Base-by-base conservation (phyloP, 2,888 invertebrate genomes). In the Acleris sparsana region DNA sequence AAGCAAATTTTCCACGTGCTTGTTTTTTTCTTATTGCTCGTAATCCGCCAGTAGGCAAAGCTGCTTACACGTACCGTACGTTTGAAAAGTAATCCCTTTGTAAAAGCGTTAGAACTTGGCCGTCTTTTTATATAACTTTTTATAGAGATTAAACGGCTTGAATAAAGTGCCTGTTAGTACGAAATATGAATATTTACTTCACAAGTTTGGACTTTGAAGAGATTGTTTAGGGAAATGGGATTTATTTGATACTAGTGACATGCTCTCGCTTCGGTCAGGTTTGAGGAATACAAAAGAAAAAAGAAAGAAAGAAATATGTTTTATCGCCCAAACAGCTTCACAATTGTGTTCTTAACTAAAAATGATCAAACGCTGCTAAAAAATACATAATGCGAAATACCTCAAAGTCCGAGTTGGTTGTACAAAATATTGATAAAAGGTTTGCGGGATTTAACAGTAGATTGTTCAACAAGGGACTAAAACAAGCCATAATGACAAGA, bases 21-120 rank as follows among this genome's bases (percentile, higher is more conserved):
- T 60, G 56, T 60, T 55, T 53, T 56, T 60, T 60, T 62, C 53
- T 59, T 64, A 69, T 61, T 79, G 79, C 80, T 77, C 78, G 77
- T 84, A 86, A 87, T 87, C 85, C 80, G 70, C 58, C 60, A 33
- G 60, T 29, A 65, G 63, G 74, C 67, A 83, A 86, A 84, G 80
- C 85, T 75, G 82, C 85, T 86, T 86, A 85, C 77, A 80, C 72
- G 75, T 72, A 74, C 74, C 77, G 77, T 74, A 75, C 80, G 80
- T 82, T 84, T 81, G 79, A 81, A 81, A 80, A 77, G 77, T 76
- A 85, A 83, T 84, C 80, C 76, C 72, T 74, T 78, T 65, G 65
- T 65, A 46, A 51, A 62, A 64, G 59, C 59, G 64, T 64, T 53
- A 59, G 49, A 53, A 65, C 60, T 56, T 65, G 60, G 60, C 33